Evolutionary conservation across 2,797 vertebrate genomes (phyloP).

Genomic region (Acridotheres tristis): DNA sequence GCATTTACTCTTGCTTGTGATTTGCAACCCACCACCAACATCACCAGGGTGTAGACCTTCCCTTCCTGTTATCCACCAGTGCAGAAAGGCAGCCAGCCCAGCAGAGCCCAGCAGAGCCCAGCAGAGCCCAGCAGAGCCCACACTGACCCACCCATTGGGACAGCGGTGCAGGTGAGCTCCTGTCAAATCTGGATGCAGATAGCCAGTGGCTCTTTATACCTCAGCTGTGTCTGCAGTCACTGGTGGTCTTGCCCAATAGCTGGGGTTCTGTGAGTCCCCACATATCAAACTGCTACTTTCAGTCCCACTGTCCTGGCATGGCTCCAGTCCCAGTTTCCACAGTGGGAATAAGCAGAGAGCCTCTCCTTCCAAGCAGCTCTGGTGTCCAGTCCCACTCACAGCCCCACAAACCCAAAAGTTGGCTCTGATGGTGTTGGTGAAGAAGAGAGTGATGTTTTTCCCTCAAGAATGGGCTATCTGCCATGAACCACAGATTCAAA

Average conservation of each 20-base stretch:
- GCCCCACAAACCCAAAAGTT: neutral
- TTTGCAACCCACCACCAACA: neutral
- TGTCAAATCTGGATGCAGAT: neutral
- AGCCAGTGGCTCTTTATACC: neutral
- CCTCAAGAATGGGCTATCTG: conserved; percentile 6
- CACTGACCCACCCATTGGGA: neutral
- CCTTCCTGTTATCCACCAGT: fast-evolving
- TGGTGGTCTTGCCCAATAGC: neutral
- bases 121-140: no score
- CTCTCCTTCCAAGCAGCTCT: neutral
- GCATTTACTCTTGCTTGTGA: neutral
- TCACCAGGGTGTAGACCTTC: neutral
- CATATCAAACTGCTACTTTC: neutral
- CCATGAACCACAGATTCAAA: conserved; percentile 23
- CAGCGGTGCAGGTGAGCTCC: fast-evolving
- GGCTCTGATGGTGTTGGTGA: conserved; percentile 20
- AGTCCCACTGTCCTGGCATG: neutral
- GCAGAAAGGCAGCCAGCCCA: neutral
- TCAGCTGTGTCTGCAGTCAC: neutral
- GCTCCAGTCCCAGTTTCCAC: neutral
- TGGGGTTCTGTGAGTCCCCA: neutral
- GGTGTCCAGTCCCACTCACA: neutral
- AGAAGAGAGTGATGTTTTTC: conserved; percentile 10
- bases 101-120: neutral
- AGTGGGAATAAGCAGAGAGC: neutral